These are phyloP conservation scores for Podotricha telesiphe DNA, from an alignment of 2,888 invertebrate genomes.

Conservation along the genomic window DNA sequence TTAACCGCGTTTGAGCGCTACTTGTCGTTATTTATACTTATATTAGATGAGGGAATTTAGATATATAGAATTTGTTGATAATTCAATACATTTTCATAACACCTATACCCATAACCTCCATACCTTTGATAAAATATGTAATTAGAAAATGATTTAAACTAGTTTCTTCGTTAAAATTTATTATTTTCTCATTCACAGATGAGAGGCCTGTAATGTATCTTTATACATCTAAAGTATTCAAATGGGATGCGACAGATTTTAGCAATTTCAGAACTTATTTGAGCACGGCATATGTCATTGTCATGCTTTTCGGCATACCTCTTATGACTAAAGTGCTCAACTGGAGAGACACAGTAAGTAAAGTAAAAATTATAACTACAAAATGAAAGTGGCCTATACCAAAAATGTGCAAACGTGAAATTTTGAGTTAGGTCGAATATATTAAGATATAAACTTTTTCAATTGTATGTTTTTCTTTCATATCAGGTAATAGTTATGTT, in stretches of 20 bases:
- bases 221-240: slow-evolving; percentile 88
- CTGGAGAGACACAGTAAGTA: slow-evolving; percentile 86
- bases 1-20: no score
- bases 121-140: no score
- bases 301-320: slow-evolving; percentile 88
- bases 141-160: no score
- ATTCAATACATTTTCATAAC: no score
- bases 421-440: no score
- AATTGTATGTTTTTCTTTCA: not conserved
- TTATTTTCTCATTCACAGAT: slow-evolving; percentile 77
- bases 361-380: not conserved
- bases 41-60: no score
- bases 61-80: no score
- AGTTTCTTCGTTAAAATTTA: no score
- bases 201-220: slow-evolving; percentile 90
- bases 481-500: slow-evolving; percentile 86
- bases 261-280: slow-evolving; percentile 90
- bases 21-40: no score
- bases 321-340: slow-evolving; percentile 87
- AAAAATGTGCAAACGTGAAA: no score
- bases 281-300: slow-evolving; percentile 87
- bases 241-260: slow-evolving; percentile 87
- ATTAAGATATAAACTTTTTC: not conserved
- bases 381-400: no score
- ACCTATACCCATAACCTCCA: no score